phyloP scores from a whole-genome alignment of 2,113 vertebrate species.

The Tachysurus fulvidraco region DNA sequence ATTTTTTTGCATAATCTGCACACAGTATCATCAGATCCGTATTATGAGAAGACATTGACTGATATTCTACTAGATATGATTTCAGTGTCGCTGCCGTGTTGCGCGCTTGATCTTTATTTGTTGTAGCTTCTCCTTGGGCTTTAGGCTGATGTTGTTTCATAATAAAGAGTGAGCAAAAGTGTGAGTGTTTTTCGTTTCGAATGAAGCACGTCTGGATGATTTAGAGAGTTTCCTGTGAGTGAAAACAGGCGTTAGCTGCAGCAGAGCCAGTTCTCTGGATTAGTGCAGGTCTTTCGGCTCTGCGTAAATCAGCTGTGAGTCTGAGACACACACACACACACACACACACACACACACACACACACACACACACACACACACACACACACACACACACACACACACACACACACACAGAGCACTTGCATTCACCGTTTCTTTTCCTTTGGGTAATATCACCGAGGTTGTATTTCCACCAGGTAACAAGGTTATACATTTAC shows the following conservation, averaged over 20 bases:
- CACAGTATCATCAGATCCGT: too few species aligned
- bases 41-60: too few species aligned
- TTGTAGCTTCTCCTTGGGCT: not conserved
- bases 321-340: not conserved
- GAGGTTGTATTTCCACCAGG: not conserved
- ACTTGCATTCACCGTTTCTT: not conserved
- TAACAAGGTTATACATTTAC: constrained; percentile 33
- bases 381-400: not conserved
- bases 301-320: constrained; percentile 23
- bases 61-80: not conserved
- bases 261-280: not conserved
- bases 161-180: not conserved
- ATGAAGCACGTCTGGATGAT: not conserved
- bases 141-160: not conserved
- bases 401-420: not conserved
- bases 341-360: not conserved
- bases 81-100: not conserved
- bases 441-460: not conserved
- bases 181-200: not conserved
- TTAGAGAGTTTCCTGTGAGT: not conserved
- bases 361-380: not conserved
- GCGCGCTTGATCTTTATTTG: not conserved
- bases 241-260: constrained; percentile 12
- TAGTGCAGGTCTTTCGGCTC: constrained; percentile 25
- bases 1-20: too few species aligned